These are phyloP conservation scores for Thumatha senex DNA, from an alignment of 2,888 invertebrate species.

Conservation along the genomic window DNA sequence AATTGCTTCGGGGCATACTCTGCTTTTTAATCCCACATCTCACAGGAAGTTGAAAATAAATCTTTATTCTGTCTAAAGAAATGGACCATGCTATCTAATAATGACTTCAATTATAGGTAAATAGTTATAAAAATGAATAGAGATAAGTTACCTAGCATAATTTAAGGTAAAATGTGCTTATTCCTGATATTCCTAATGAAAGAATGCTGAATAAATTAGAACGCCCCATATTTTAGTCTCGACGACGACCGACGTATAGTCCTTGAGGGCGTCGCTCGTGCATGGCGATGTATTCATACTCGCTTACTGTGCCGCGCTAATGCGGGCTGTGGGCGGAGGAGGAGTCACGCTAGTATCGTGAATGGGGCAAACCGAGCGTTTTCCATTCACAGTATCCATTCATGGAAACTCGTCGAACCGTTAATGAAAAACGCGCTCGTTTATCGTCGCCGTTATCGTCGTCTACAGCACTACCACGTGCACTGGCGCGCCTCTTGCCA, in stretches of 20 bases:
- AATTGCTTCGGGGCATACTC: slow-evolving; percentile 9
- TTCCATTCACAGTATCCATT: slow-evolving; percentile 78
- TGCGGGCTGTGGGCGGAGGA: slow-evolving; percentile 35
- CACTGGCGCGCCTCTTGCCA: slow-evolving; percentile 30
- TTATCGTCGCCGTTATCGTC: slow-evolving; percentile 64
- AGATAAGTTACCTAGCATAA: slow-evolving; percentile 10
- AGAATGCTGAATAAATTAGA: slow-evolving; percentile 10
- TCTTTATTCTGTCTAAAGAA: slow-evolving; percentile 15
- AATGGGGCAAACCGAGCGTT: slow-evolving; percentile 72
- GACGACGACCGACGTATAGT: slow-evolving; percentile 10
- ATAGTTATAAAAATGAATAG: slow-evolving; percentile 15
- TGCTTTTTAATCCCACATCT: slow-evolving; percentile 8
- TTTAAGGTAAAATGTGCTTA: not conserved
- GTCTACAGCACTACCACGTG: slow-evolving; percentile 53
- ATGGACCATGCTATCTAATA: slow-evolving; percentile 6
- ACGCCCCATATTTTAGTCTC: slow-evolving; percentile 20
- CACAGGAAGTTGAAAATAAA: slow-evolving; percentile 14
- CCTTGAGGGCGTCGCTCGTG: slow-evolving; percentile 12
- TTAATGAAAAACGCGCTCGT: slow-evolving; percentile 77
- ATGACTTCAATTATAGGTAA: slow-evolving; percentile 1
- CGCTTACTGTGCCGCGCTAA: slow-evolving; percentile 28
- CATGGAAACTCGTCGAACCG: slow-evolving; percentile 77
- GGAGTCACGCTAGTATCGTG: slow-evolving; percentile 42
- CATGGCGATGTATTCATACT: slow-evolving; percentile 23
- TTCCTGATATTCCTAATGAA: slow-evolving; percentile 2